phyloP scores from a whole-genome alignment of 2,113 vertebrate genomes.

The Petrocephalus microphthalmus region DNA sequence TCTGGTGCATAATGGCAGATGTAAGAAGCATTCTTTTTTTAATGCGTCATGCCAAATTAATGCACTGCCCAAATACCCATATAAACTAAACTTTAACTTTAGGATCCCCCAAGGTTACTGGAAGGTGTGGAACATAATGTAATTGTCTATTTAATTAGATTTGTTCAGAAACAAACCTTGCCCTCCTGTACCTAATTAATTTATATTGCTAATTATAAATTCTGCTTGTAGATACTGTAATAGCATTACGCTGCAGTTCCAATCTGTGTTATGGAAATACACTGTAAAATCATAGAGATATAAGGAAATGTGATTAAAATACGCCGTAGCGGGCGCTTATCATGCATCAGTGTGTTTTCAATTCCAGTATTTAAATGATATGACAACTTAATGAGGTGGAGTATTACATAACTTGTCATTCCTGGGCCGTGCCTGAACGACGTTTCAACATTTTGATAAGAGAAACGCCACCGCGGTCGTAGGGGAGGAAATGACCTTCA shows the following conservation, averaged over 20 bases:
- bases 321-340: background rate
- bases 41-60: background rate
- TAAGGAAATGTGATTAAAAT: slow-evolving; percentile 5
- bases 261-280: slow-evolving; percentile 8
- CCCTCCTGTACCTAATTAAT: slow-evolving; percentile 30
- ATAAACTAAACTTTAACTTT: slow-evolving; percentile 3
- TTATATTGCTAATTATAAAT: slow-evolving; percentile 32
- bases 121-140: slow-evolving; percentile 21
- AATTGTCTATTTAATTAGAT: slow-evolving; percentile 29
- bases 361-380: slow-evolving; percentile 2
- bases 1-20: background rate
- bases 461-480: background rate
- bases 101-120: slow-evolving; percentile 23
- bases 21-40: background rate
- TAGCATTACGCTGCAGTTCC: slow-evolving; percentile 13
- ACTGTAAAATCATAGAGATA: slow-evolving; percentile 18
- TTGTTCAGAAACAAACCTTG: slow-evolving; percentile 25
- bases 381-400: slow-evolving; percentile 10
- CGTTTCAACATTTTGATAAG: background rate
- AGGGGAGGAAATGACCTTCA: background rate
- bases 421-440: background rate
- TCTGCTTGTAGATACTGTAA: slow-evolving; percentile 24
- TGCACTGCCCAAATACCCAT: background rate
- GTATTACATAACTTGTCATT: slow-evolving; percentile 1
- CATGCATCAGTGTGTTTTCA: background rate